Evolutionary conservation across 2,113 vertebrate genomes (phyloP).

Genomic region (Catharus fuscescens): DNA sequence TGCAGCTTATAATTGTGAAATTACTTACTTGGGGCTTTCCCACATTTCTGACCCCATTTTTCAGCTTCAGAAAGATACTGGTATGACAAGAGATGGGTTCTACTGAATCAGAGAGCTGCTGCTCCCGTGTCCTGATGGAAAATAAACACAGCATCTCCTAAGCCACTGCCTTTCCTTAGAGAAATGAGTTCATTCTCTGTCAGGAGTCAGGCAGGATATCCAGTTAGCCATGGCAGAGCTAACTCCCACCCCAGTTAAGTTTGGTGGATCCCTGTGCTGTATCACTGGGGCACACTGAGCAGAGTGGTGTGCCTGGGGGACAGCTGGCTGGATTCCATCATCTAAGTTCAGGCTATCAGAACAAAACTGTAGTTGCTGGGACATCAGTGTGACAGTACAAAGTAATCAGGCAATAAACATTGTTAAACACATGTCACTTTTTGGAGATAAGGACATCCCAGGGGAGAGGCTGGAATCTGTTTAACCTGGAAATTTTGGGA

Average conservation of each 20-base stretch:
- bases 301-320: background rate
- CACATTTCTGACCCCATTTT: background rate
- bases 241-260: background rate
- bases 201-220: background rate
- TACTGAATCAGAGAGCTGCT: background rate
- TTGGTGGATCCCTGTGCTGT: background rate
- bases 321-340: background rate
- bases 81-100: background rate
- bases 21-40: background rate
- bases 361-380: background rate
- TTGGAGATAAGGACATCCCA: background rate
- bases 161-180: background rate
- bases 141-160: background rate
- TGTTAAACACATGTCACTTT: background rate
- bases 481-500: background rate
- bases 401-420: background rate
- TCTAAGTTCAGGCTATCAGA: background rate
- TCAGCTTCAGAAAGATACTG: background rate
- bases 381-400: background rate
- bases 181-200: background rate
- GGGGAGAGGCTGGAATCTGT: background rate
- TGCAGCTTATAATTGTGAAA: too few relatives aligned
- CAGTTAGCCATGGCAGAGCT: background rate
- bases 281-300: rapidly evolving
- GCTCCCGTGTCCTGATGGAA: background rate